Evolutionary conservation across 2,888 invertebrate genomes (phyloP).

Genomic region (Apamea monoglypha): DNA sequence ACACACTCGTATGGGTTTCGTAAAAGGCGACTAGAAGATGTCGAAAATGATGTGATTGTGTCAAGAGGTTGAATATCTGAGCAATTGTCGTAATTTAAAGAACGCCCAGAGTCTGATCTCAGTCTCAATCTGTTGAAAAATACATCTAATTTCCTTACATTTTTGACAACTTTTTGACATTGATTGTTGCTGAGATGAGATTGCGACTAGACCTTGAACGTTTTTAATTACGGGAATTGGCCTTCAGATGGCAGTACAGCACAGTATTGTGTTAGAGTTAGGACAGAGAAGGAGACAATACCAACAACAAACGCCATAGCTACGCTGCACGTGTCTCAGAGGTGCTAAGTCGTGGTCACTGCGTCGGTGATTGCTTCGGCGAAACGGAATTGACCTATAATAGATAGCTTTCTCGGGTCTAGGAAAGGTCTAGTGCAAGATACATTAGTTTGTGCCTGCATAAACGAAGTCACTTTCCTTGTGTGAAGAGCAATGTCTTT

Average conservation of each 20-base stretch:
- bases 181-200: background rate
- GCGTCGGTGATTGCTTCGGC: background rate
- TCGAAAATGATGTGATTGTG: background rate
- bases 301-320: background rate
- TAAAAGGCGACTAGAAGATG: background rate
- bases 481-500: background rate
- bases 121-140: background rate
- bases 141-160: background rate
- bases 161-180: background rate
- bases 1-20: background rate
- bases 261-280: background rate
- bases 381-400: constrained; percentile 19
- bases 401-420: background rate
- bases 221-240: background rate
- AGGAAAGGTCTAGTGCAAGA: constrained; percentile 33
- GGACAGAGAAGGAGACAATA: background rate
- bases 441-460: background rate
- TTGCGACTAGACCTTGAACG: background rate
- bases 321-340: background rate
- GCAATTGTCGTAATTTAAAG: background rate
- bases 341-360: background rate
- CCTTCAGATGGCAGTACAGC: background rate
- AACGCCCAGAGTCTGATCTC: background rate
- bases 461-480: background rate
- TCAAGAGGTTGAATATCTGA: background rate